Evolutionary conservation across 2,888 invertebrate species (phyloP).

Genomic region (Dasypogon diadema): DNA sequence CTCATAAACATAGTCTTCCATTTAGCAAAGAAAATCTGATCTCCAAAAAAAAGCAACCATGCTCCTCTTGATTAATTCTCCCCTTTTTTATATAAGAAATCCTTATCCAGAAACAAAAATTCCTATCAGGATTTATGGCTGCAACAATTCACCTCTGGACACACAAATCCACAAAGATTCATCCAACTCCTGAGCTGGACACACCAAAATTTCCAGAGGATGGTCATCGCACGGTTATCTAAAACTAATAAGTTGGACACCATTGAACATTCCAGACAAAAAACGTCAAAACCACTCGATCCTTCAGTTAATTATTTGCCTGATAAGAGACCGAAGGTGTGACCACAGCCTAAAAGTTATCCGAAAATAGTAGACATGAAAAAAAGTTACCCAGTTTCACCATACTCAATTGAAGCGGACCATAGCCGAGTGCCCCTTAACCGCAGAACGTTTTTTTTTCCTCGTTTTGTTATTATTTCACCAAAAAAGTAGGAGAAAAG

Average conservation of each 20-base stretch:
- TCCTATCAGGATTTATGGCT: constrained; percentile 45
- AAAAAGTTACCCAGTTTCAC: constrained; percentile 29
- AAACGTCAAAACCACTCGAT: constrained; percentile 42
- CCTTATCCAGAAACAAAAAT: constrained; percentile 15
- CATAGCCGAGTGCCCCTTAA: constrained; percentile 34
- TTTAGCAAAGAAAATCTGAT: too few relatives aligned
- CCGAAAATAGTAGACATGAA: constrained; percentile 8
- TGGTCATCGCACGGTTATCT: constrained; percentile 33
- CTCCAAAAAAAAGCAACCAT: background rate
- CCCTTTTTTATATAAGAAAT: background rate
- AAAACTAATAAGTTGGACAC: constrained; percentile 50
- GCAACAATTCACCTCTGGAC: constrained; percentile 19
- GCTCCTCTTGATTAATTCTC: constrained; percentile 30
- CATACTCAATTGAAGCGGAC: constrained; percentile 32
- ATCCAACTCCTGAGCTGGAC: background rate
- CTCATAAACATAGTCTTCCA: too few relatives aligned
- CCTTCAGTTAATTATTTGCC: constrained; percentile 50
- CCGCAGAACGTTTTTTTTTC: constrained; percentile 15
- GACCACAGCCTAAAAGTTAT: constrained; percentile 3
- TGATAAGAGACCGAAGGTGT: constrained; percentile 48
- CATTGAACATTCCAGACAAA: constrained; percentile 50
- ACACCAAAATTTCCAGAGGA: background rate
- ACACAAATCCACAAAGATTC: background rate
- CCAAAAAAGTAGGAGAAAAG: constrained; percentile 29
- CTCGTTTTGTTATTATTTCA: background rate